A percentile compares a stretch with the other conserved stretches of the same genome.
phyloP scores from a whole-genome alignment of 2,888 invertebrate genomes.

The Hirtodrosophila cameraria region DNA sequence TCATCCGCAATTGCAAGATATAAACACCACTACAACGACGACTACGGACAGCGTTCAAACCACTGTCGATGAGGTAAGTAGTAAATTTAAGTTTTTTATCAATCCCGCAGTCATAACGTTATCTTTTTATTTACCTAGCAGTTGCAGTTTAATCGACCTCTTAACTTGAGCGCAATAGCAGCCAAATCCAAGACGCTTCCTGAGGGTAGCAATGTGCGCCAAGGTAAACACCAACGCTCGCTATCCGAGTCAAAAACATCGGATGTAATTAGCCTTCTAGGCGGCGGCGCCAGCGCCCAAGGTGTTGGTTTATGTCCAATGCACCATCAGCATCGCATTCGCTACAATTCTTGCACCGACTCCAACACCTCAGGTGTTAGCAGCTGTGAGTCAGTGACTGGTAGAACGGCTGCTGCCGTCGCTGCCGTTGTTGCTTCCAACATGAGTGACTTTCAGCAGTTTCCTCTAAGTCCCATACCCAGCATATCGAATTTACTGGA shows the following conservation, averaged over 20 bases:
- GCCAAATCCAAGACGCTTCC: constrained; percentile 86
- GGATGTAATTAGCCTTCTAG: constrained; percentile 84
- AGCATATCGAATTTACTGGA: constrained; percentile 90
- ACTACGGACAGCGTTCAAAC: constrained; percentile 76
- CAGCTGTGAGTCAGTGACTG: constrained; percentile 90
- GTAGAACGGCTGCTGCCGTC: constrained; percentile 87
- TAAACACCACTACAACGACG: constrained; percentile 74
- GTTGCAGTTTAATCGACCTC: constrained; percentile 17
- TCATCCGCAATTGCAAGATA: constrained; percentile 68
- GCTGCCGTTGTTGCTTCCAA: constrained; percentile 86
- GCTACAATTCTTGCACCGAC: constrained; percentile 88
- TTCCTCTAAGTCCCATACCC: constrained; percentile 94
- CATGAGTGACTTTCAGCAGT: constrained; percentile 88
- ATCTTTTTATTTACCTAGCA: no score
- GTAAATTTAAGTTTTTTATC: no score
- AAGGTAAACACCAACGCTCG: constrained; percentile 87
- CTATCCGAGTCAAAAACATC: constrained; percentile 89
- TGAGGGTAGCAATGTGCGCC: constrained; percentile 81
- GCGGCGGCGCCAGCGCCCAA: constrained; percentile 39
- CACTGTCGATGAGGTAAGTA: constrained; percentile 64
- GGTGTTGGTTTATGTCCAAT: constrained; percentile 39
- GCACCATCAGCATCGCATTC: constrained; percentile 84
- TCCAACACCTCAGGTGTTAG: constrained; percentile 93
- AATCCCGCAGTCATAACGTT: neutral
- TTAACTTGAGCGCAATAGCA: constrained; percentile 33